Base-by-base conservation (phyloP, 2,797 vertebrate genomes). In the Pelodytes ibericus region DNA sequence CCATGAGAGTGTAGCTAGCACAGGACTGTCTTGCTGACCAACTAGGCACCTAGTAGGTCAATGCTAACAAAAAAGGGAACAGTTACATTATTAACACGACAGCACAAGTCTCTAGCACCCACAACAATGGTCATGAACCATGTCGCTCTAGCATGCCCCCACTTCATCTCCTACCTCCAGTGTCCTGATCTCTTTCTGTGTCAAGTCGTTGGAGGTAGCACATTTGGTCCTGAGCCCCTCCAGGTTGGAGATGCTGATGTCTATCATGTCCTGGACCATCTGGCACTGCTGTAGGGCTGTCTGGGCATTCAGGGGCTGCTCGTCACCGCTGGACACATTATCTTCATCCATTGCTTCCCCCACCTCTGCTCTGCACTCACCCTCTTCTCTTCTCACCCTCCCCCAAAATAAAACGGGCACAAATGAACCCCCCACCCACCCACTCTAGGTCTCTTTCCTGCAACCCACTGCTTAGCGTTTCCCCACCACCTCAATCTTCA, bases 201-300 rank as follows among this genome's bases (percentile, higher is more conserved):
- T 97, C 93, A 98, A 91, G 93, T 98, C 96, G 95, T 98, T 97
- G 93, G 96, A 96, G 92, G 95, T 95, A 90, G 96, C 96, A 94
- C 96, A 98, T 92, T 98, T 98, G 90, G 96, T 98, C 91, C 96
- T 92, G 88, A 98, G 93, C 88, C 96, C 96, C 91, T 98, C 96
- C 91, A 98, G 90, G 90, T 96, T 98, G 88, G 95, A 96, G 91
- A 98, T 96, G 92, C 96, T 98, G 90, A 98, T 95, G 91, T 98
- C 96, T 86, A 98, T 98, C 96, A 98, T 98, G 85, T 97, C 96
- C 81, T 98, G 96, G 90, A 98, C 96, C 92, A 97, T 89, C 90
- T 98, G 95, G 91, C 96, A 98, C 94, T 98, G 96, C 93, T 98
- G 95, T 93, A 97, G 91, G 89, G 96, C 96, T 95, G 96, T 97